Evolutionary conservation across 1,140 invertebrate species (phyloP).

Genomic region (Lanistes nyassanus): DNA sequence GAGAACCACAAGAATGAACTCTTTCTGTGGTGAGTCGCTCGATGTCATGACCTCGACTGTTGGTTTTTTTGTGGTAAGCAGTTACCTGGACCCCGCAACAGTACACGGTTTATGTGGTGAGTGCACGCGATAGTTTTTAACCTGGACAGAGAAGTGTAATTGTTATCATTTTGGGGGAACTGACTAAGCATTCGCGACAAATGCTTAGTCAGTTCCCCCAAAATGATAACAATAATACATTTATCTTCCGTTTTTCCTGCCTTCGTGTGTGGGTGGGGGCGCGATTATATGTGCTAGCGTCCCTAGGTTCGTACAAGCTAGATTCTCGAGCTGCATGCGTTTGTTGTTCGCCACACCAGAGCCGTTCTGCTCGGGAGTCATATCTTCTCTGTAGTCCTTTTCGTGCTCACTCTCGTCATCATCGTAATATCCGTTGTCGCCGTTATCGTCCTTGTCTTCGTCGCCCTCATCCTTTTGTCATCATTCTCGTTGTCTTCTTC

Average conservation of each 20-base stretch:
- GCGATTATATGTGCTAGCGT: background rate
- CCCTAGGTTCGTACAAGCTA: background rate
- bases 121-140: background rate
- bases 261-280: conserved; percentile 6
- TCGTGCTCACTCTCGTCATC: background rate
- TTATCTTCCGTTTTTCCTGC: background rate
- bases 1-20: no score
- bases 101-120: no score
- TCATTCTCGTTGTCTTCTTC: background rate
- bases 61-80: no score
- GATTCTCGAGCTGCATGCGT: background rate
- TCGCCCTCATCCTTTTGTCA: no score
- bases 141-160: background rate
- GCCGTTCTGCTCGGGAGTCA: background rate
- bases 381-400: background rate
- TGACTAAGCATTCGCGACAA: no score
- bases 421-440: background rate
- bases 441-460: no score
- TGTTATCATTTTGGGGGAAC: conserved; percentile 4
- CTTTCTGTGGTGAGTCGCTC: no score
- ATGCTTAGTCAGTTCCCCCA: no score
- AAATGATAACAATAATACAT: background rate
- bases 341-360: background rate
- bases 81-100: no score
- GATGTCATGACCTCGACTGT: no score